Base-by-base conservation (phyloP, 2,113 vertebrate genomes). In the Solea solea region DNA sequence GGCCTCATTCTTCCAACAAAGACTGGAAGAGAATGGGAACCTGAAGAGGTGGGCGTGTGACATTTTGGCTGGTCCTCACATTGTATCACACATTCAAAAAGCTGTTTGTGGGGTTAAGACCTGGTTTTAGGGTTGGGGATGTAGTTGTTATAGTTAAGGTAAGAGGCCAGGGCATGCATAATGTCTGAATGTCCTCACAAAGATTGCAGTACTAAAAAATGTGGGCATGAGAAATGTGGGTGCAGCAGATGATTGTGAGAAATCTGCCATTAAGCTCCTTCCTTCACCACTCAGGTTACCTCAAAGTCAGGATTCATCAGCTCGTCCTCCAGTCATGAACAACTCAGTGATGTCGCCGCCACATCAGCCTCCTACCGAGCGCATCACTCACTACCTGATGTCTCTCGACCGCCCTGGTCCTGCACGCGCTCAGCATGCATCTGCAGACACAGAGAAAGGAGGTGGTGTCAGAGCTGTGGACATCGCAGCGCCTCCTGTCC, bases 21-120 rank as follows among this genome's bases (percentile, higher is more conserved):
- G 90, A 60, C 94, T 95, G 79, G 91, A 94, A 8, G 95, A 98
- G 91, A 89, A 95, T 9, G 88, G 63, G 70, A 87, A 94, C 9
- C 81, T 96, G 15, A 94, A 90, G 56, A 93, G 96, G 97, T 97
- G 80, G 3, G 44, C 3, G 21, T 25, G 45, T 10, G 4, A 12
- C 4, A 27, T 54, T 25, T 27, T 53, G 25, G 21, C 21, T 21
- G 21, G 21, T 21, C 21, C 21, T 10, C 2, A 16, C n/a, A 15
- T 50, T n/a, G 21, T 21, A 21, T 21, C 21, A 21, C 21, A 21
- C 21, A 1, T 21, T 21, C 21, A 21, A 21, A 21, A 21, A 21
- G 34, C 2, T 34, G 34, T 34, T 34, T 34, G 34, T 34, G 34
- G 21, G 34, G 34, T 34, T 34, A 34, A 3, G 34, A 34, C 34